A percentile compares a stretch with the other conserved stretches of the same genome.
These are phyloP conservation scores for Euglossa dilemma DNA, from an alignment of 1,140 invertebrate genomes.

Conservation along the genomic window DNA sequence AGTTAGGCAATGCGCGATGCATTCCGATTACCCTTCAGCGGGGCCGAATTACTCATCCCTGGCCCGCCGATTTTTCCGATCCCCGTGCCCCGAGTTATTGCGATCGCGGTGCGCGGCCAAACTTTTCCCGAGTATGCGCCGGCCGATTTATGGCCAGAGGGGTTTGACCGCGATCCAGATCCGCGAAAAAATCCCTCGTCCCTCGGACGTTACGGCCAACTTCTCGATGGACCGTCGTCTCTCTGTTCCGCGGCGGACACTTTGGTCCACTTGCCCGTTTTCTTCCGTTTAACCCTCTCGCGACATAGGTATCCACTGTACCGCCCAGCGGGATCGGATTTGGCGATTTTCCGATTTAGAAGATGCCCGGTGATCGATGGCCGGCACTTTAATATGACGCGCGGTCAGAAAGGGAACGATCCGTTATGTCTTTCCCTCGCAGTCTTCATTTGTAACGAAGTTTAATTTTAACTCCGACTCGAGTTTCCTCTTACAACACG, in stretches of 20 bases:
- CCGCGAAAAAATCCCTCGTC: not conserved
- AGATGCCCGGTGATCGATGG: too few species aligned
- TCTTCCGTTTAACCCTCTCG: not conserved
- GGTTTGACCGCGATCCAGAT: slow-evolving; percentile 32
- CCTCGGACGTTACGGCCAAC: not conserved
- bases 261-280: not conserved
- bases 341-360: too few species aligned
- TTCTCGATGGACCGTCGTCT: not conserved
- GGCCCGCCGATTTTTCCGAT: slow-evolving; percentile 14
- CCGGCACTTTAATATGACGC: too few species aligned
- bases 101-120: not conserved
- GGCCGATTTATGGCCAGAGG: slow-evolving; percentile 22
- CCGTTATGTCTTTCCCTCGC: too few species aligned
- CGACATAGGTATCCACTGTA: too few species aligned
- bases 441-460: too few species aligned
- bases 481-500: not conserved
- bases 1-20: slow-evolving; percentile 50
- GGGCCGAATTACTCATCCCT: slow-evolving; percentile 35
- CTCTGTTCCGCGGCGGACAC: not conserved
- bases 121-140: not conserved
- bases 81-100: slow-evolving; percentile 17
- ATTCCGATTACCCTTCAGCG: slow-evolving; percentile 47
- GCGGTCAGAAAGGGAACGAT: too few species aligned
- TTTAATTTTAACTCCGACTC: not conserved
- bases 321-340: too few species aligned